Conservation (phyloP, 2,888 invertebrate species). For the Antheraea assamensis region DNA sequence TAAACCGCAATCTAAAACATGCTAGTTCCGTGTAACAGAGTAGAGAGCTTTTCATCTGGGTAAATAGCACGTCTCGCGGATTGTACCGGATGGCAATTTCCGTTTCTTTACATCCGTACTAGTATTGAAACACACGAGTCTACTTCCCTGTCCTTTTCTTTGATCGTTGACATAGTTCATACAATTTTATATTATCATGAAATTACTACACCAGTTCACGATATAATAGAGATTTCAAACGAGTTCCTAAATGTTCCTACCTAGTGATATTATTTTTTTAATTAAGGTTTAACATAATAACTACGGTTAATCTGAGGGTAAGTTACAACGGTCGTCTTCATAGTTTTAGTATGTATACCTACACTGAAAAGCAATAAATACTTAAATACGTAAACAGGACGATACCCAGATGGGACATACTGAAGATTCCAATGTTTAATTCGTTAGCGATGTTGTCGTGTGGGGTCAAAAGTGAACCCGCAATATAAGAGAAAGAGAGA, state of each 20-base stretch:
- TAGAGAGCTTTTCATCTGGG: constrained; percentile 31
- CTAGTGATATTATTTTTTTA: no score
- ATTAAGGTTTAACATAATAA: no score
- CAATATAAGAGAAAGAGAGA: no score
- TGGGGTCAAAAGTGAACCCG: no score
- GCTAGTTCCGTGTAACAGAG: constrained; percentile 27
- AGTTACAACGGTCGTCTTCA: no score
- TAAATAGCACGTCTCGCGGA: constrained; percentile 32
- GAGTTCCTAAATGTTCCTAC: no score
- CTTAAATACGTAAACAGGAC: background rate
- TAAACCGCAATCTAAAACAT: constrained; percentile 23
- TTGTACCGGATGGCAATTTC: constrained; percentile 56
- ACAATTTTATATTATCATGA: background rate
- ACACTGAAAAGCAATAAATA: background rate
- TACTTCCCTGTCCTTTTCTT: constrained; percentile 32
- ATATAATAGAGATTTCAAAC: background rate
- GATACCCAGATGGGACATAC: no score
- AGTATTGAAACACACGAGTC: constrained; percentile 48
- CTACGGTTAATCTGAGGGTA: no score
- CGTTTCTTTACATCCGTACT: constrained; percentile 38
- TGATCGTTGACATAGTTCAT: background rate
- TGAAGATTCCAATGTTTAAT: no score
- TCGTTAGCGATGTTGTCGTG: no score
- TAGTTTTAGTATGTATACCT: background rate
- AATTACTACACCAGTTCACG: background rate